These are phyloP conservation scores for Hirundichthys speculiger DNA, from an alignment of 2,113 vertebrate genomes.

Conservation along the genomic window DNA sequence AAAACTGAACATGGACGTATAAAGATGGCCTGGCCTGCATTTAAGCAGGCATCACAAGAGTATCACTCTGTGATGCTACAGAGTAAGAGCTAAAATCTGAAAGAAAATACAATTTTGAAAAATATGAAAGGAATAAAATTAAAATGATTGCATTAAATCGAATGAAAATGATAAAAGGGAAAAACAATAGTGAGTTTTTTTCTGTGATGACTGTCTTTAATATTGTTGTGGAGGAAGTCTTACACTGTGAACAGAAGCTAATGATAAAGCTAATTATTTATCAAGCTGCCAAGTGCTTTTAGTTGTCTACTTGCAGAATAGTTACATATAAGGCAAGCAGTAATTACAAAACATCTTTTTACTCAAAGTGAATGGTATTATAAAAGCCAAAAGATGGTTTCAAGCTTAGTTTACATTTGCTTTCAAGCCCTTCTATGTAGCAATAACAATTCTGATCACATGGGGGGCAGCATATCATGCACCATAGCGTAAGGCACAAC, in stretches of 20 bases:
- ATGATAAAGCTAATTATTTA: background rate
- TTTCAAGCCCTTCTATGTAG: background rate
- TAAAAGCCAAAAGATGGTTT: background rate
- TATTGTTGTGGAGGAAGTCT: background rate
- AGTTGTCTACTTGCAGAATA: background rate
- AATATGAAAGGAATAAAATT: no score
- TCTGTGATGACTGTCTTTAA: background rate
- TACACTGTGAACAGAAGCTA: background rate
- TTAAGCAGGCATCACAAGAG: no score
- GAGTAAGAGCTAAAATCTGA: no score
- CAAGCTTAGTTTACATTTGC: background rate
- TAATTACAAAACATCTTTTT: background rate
- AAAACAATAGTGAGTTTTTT: background rate
- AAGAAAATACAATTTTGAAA: no score
- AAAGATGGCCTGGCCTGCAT: no score
- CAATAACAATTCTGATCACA: no score
- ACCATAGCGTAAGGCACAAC: no score
- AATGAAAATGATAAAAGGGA: background rate
- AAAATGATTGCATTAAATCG: no score
- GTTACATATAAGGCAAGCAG: background rate
- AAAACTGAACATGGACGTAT: no score
- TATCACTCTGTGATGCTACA: no score
- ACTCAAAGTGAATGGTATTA: background rate
- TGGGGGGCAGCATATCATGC: no score
- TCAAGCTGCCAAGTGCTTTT: constrained; percentile 2